A percentile compares a stretch with the other conserved stretches of the same genome.
Evolutionary conservation across 2,888 invertebrate genomes (phyloP).

Genomic region (Agonopterix heracliana): DNA sequence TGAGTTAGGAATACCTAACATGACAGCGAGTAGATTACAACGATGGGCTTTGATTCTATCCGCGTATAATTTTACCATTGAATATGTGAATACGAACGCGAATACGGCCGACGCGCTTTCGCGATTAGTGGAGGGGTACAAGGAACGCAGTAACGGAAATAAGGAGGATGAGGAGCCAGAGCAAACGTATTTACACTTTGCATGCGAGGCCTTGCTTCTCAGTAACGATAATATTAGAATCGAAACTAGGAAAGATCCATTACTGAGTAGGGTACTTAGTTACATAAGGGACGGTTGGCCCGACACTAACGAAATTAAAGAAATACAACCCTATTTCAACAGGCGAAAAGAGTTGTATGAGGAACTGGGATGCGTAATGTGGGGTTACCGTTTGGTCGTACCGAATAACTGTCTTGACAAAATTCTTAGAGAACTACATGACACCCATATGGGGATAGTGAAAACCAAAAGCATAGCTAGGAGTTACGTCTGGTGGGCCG

Average conservation of each 20-base stretch:
- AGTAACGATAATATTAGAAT: background rate
- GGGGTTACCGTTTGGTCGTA: too few species aligned
- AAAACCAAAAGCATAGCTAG: too few species aligned
- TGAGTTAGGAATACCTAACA: conserved; percentile 4
- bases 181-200: conserved; percentile 6
- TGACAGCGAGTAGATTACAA: conserved; percentile 10
- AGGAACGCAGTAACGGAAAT: background rate
- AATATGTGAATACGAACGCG: conserved; percentile 4
- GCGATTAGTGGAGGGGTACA: background rate
- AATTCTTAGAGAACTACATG: too few species aligned
- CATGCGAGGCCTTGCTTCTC: background rate
- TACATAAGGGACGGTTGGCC: background rate
- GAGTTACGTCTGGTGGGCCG: too few species aligned
- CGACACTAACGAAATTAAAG: too few species aligned
- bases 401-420: too few species aligned
- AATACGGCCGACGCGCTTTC: conserved; percentile 1
- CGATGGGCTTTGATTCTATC: conserved; percentile 11
- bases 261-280: background rate
- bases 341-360: too few species aligned
- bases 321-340: too few species aligned
- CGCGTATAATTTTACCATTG: conserved; percentile 4
- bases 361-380: too few species aligned
- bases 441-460: too few species aligned
- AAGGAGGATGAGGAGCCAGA: background rate
- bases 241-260: background rate